Evolutionary conservation across 2,113 vertebrate species (phyloP).

Genomic region (Cavia porcellus): DNA sequence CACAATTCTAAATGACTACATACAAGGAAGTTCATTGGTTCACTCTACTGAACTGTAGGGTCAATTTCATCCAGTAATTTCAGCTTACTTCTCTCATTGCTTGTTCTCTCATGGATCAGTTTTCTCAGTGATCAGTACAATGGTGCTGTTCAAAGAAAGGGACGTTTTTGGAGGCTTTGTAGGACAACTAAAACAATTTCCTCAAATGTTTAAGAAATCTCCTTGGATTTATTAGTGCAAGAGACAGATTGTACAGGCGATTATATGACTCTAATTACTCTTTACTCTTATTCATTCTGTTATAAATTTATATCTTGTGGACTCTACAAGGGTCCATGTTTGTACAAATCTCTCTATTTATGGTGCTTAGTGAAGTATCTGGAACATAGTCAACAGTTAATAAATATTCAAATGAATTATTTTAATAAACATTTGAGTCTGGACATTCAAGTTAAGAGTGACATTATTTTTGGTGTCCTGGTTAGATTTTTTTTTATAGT

Average conservation of each 20-base stretch:
- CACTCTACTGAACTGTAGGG: background rate
- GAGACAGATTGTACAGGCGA: background rate
- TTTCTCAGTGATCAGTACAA: background rate
- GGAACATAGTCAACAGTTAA: background rate
- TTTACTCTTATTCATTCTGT: background rate
- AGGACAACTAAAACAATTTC: background rate
- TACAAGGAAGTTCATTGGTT: background rate
- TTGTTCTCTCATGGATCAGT: background rate
- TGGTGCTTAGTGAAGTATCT: background rate
- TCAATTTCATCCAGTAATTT: background rate
- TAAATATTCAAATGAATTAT: constrained; percentile 1
- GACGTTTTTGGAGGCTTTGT: background rate
- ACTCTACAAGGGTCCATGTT: background rate
- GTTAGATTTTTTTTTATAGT: constrained; percentile 2
- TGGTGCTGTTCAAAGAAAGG: background rate
- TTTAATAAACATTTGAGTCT: constrained; percentile 44
- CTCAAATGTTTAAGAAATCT: constrained; percentile 7
- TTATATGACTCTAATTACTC: background rate
- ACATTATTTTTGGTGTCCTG: background rate
- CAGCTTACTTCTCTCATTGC: background rate
- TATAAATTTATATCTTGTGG: background rate
- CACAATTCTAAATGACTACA: background rate
- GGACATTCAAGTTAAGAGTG: background rate
- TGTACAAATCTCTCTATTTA: background rate
- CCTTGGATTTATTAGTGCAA: background rate